Conservation (phyloP, 2,888 invertebrate genomes). For the Drosophila testacea region DNA sequence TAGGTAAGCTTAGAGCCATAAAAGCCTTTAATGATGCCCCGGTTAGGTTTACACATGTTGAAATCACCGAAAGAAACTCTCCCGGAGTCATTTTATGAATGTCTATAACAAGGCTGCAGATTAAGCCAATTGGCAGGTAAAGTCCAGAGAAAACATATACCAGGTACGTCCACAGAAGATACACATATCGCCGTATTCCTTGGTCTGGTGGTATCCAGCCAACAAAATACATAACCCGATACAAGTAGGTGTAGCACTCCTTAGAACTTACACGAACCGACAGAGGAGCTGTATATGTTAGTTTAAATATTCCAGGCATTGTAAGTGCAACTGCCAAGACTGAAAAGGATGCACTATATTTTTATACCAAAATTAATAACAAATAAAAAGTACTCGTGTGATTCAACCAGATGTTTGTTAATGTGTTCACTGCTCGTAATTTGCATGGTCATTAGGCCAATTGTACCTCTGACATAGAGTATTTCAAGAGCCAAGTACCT, state of each 20-base stretch:
- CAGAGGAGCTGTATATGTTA: slow-evolving; percentile 33
- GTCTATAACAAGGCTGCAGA: slow-evolving; percentile 37
- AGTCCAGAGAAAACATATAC: slow-evolving; percentile 23
- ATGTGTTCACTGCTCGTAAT: too few relatives aligned
- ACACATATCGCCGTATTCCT: slow-evolving; percentile 32
- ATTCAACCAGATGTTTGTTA: too few relatives aligned
- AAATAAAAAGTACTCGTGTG: too few relatives aligned
- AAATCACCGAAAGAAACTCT: slow-evolving; percentile 47
- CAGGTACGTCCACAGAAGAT: slow-evolving; percentile 37
- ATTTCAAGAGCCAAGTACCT: too few relatives aligned
- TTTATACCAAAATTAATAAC: too few relatives aligned
- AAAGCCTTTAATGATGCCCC: slow-evolving; percentile 38
- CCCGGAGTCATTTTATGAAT: slow-evolving; percentile 33
- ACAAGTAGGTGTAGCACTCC: slow-evolving; percentile 37
- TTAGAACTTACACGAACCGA: slow-evolving; percentile 28
- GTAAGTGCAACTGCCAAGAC: not conserved
- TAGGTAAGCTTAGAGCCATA: slow-evolving; percentile 8
- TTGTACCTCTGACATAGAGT: too few relatives aligned
- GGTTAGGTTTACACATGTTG: slow-evolving; percentile 43
- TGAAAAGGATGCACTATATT: too few relatives aligned
- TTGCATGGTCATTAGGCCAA: too few relatives aligned
- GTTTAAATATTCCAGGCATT: slow-evolving; percentile 31
- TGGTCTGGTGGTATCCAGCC: slow-evolving; percentile 51
- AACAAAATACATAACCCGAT: slow-evolving; percentile 32
- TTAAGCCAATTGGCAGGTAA: slow-evolving; percentile 47